Conservation (phyloP, 2,113 vertebrate species). For the Nymphicus hollandicus region DNA sequence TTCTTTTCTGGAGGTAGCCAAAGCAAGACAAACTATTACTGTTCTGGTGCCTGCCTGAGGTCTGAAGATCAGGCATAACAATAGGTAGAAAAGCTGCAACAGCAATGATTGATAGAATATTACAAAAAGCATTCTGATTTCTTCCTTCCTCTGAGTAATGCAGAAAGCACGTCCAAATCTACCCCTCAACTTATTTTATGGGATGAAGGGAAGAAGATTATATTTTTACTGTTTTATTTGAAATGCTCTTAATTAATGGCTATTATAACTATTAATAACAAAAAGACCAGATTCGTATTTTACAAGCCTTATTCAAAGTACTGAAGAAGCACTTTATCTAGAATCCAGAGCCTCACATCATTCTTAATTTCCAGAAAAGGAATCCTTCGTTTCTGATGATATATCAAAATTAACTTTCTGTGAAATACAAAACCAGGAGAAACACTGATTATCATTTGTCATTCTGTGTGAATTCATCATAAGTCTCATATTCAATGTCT, state of each 20-base stretch:
- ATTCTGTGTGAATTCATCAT: not conserved
- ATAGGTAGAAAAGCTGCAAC: not conserved
- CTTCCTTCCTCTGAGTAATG: not conserved
- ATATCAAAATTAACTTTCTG: slow-evolving; percentile 26
- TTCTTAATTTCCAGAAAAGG: slow-evolving; percentile 9
- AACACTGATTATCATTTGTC: not conserved
- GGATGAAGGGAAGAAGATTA: not conserved
- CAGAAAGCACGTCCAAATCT: not conserved
- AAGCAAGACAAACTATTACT: not conserved
- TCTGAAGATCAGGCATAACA: not conserved
- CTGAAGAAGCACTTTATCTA: slow-evolving; percentile 1
- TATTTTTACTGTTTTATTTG: slow-evolving; percentile 27
- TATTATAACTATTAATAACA: not conserved
- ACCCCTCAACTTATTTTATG: not conserved
- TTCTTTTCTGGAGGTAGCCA: not conserved
- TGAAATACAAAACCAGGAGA: not conserved
- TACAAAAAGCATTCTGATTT: not conserved
- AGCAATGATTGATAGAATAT: not conserved
- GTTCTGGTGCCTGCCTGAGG: not conserved
- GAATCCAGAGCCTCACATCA: not conserved
- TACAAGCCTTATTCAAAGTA: slow-evolving; percentile 2
- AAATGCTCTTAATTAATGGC: not conserved
- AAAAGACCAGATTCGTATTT: not conserved
- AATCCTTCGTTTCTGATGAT: not conserved
- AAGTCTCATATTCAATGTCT: not conserved